Base-by-base conservation (phyloP, 2,113 vertebrate species). In the Triplophysa dalaica region DNA sequence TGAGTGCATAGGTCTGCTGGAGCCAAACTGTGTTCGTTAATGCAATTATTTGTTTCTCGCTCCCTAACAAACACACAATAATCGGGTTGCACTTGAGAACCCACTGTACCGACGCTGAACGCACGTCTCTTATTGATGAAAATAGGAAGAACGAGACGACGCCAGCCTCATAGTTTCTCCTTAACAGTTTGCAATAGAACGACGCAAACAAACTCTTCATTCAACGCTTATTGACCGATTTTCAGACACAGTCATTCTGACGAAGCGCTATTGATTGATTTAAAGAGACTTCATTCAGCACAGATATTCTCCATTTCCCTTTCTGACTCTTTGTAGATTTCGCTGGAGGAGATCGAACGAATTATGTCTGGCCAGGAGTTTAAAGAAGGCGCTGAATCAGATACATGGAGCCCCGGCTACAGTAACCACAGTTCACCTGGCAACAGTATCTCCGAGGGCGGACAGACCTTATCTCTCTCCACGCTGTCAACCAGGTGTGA, bases 301-400 rank as follows among this genome's bases (percentile, higher is more conserved):
- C 13, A 22, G 70, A 76, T 64, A 84, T 38, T 56, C 73, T 69
- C 8, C 19, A 21, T 65, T 50, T 77, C 61, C 65, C 19, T 70
- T 3, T 58, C 21, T 65, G 24, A 58, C 22, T 70, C 6, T 58
- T 7, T n/a, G 0, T 41, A 99, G 98, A 99, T 99, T 89, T 98
- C 98, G 0, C 96, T 98, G 82, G 97, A 99, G 85, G 98, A 99
- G 91, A 99, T 99, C 2, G 98, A 99, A 87, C 92, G 97, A 75
- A 99, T 99, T 87, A 98, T 99, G 98, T 96, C 98, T 52, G 98
- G 98, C 56, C 96, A 98, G 91, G 98, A 99, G 90, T 99, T 99
- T 91, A 96, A 99, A 89, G 98, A 98, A 89, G 97, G 98, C 4
- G 93, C 94, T 78, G 94, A 94, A 86, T 91, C 92, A 0, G 92